Percentiles rank a stretch among this genome's conserved stretches.
phyloP scores from a whole-genome alignment of 2,113 vertebrate species.

The Indicator indicator region DNA sequence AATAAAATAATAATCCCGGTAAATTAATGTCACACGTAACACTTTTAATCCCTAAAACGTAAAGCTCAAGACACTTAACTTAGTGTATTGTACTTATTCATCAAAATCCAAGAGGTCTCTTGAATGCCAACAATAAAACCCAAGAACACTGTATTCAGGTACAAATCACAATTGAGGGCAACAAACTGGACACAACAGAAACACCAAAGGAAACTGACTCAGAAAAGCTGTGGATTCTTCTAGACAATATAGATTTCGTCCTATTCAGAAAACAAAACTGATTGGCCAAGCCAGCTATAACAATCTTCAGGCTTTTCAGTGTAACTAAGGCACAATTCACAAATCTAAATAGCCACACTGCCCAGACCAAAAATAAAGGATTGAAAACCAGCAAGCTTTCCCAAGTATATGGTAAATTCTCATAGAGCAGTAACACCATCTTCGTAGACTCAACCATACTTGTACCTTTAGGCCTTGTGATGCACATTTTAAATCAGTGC shows the following conservation, averaged over 20 bases:
- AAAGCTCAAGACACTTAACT: not conserved
- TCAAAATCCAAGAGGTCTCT: not conserved
- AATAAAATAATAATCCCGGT: not conserved
- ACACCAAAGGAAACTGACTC: not conserved
- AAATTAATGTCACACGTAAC: not conserved
- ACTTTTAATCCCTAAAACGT: not conserved
- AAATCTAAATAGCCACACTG: not conserved
- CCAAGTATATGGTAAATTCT: not conserved
- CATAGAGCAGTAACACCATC: not conserved
- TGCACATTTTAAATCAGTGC: not conserved
- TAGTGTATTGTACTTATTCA: not conserved
- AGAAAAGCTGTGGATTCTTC: not conserved
- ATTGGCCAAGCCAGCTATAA: not conserved
- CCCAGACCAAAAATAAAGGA: not conserved
- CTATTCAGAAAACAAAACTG: not conserved
- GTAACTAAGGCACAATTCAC: not conserved
- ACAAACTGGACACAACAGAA: not conserved
- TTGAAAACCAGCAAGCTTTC: not conserved
- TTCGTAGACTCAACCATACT: not conserved
- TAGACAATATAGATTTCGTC: not conserved
- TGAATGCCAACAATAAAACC: not conserved
- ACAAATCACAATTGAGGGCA: not conserved
- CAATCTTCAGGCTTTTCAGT: not conserved
- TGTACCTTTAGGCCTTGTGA: not conserved
- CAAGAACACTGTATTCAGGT: not conserved